Conservation (phyloP, 2,888 invertebrate species). For the Metopia argyrocephala region DNA sequence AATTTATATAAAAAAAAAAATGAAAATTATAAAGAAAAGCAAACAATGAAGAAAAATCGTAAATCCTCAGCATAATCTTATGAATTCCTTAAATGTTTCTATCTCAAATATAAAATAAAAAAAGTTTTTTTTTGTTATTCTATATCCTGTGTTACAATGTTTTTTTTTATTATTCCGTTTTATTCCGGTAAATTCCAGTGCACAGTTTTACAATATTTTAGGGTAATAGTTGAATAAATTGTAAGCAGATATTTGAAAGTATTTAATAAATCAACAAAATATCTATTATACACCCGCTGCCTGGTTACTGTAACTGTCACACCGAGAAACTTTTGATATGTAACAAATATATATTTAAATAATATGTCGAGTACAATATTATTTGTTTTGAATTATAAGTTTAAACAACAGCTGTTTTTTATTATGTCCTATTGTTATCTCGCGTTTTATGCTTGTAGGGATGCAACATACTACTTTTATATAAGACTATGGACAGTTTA, state of each 20-base stretch:
- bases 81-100: slow-evolving; percentile 57
- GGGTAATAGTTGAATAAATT: slow-evolving; percentile 12
- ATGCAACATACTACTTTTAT: too few relatives aligned
- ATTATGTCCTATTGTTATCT: too few relatives aligned
- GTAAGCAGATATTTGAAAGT: background rate
- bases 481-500: too few relatives aligned
- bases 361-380: too few relatives aligned
- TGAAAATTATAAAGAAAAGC: slow-evolving; percentile 19
- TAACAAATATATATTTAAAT: too few relatives aligned
- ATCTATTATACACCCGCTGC: too few relatives aligned
- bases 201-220: background rate
- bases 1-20: slow-evolving; percentile 6
- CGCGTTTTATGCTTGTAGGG: too few relatives aligned
- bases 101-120: slow-evolving; percentile 41
- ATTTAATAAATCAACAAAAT: too few relatives aligned
- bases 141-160: background rate
- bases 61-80: slow-evolving; percentile 57
- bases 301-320: too few relatives aligned
- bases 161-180: background rate
- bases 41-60: background rate
- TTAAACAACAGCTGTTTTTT: too few relatives aligned
- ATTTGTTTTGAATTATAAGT: too few relatives aligned
- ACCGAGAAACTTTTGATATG: too few relatives aligned
- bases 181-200: slow-evolving; percentile 16
- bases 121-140: slow-evolving; percentile 26